phyloP scores from a whole-genome alignment of 2,797 vertebrate species.

The Avahi laniger region DNA sequence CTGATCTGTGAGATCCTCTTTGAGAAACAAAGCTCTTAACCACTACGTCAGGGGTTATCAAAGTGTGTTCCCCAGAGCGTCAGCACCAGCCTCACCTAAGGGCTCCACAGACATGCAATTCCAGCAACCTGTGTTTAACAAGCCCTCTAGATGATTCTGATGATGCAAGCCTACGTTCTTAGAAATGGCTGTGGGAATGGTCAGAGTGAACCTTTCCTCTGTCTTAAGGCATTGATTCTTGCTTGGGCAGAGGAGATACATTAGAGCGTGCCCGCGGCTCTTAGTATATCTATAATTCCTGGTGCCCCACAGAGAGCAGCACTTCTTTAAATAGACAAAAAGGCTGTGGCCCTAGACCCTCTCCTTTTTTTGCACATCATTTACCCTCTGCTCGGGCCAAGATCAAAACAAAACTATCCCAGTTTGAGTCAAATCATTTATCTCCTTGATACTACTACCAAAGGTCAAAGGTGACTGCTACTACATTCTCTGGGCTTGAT shows the following conservation, averaged over 20 bases:
- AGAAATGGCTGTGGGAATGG: background rate
- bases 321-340: background rate
- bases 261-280: fast-evolving
- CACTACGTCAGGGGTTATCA: background rate
- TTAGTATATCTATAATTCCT: fast-evolving
- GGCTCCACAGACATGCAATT: background rate
- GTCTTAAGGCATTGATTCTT: background rate
- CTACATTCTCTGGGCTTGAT: background rate
- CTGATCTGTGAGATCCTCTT: background rate
- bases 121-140: background rate
- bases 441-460: background rate
- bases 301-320: background rate
- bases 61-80: background rate
- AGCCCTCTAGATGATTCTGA: background rate
- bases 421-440: background rate
- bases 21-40: background rate
- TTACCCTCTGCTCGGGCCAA: background rate
- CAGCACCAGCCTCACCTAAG: background rate
- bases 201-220: background rate
- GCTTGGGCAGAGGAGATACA: fast-evolving
- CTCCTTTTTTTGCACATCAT: background rate
- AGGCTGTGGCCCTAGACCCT: background rate
- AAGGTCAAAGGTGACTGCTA: background rate
- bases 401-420: background rate
- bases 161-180: background rate